phyloP scores from a whole-genome alignment of 2,113 vertebrate genomes.

The Eudyptes chrysolophus region DNA sequence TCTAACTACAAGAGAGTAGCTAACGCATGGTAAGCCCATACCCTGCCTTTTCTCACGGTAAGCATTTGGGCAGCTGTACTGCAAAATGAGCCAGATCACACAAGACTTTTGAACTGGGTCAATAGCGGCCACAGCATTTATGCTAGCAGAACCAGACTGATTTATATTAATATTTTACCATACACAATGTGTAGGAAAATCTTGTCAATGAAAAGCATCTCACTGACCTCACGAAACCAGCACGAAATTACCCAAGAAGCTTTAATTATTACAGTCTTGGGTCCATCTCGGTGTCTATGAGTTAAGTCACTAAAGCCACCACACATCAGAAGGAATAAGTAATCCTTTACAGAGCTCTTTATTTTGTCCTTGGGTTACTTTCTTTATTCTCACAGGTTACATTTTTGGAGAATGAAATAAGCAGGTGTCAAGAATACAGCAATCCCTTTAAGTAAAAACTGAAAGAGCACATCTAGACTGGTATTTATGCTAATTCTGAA shows the following conservation, averaged over 20 bases:
- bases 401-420: background rate
- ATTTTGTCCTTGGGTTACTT: background rate
- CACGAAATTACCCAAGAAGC: background rate
- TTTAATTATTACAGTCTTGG: background rate
- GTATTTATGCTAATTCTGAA: slow-evolving; percentile 42
- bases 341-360: slow-evolving; percentile 9
- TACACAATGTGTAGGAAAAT: background rate
- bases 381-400: slow-evolving; percentile 4
- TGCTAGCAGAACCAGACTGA: background rate
- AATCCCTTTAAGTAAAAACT: background rate
- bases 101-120: background rate
- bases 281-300: background rate
- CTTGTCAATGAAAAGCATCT: background rate
- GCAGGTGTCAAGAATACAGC: background rate
- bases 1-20: no score
- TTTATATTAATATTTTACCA: background rate
- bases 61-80: background rate
- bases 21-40: background rate
- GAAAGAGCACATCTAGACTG: background rate
- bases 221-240: background rate
- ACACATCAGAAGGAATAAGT: background rate
- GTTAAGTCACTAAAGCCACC: background rate
- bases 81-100: background rate
- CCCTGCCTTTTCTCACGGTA: background rate
- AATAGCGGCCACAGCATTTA: background rate